Evolutionary conservation across 2,113 vertebrate genomes (phyloP).

Genomic region (Scolopax mira): DNA sequence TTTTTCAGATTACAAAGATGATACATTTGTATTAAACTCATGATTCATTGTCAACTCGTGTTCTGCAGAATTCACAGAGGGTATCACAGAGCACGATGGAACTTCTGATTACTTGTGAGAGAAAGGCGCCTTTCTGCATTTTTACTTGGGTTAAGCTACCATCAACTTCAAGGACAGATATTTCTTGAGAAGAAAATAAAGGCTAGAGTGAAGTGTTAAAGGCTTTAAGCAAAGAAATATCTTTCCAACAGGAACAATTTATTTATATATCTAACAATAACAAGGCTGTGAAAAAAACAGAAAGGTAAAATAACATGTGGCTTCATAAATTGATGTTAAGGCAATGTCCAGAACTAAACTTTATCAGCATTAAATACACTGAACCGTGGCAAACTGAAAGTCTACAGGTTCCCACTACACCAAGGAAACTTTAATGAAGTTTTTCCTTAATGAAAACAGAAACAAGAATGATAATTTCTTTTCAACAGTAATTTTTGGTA

Average conservation of each 20-base stretch:
- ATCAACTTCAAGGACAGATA: background rate
- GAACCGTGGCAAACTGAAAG: background rate
- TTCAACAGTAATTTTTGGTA: constrained; percentile 42
- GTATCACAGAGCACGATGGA: background rate
- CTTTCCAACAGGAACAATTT: background rate
- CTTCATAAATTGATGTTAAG: background rate
- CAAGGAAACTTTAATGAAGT: constrained; percentile 3
- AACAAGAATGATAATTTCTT: background rate
- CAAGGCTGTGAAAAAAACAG: background rate
- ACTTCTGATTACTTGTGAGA: background rate
- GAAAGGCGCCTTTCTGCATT: background rate
- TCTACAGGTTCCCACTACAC: background rate
- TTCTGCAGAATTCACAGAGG: constrained; percentile 24
- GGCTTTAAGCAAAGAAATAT: background rate
- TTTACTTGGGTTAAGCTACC: background rate
- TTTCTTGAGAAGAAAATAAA: background rate
- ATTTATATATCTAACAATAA: background rate
- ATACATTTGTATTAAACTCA: constrained; percentile 51
- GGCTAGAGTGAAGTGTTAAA: background rate
- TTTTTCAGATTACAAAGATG: constrained; percentile 51
- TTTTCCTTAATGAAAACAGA: background rate
- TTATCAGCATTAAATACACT: background rate
- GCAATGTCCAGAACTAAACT: background rate
- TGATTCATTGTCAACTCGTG: background rate
- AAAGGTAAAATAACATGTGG: background rate